These are phyloP conservation scores for Alosa alosa DNA, from an alignment of 2,113 vertebrate species.

Conservation along the genomic window DNA sequence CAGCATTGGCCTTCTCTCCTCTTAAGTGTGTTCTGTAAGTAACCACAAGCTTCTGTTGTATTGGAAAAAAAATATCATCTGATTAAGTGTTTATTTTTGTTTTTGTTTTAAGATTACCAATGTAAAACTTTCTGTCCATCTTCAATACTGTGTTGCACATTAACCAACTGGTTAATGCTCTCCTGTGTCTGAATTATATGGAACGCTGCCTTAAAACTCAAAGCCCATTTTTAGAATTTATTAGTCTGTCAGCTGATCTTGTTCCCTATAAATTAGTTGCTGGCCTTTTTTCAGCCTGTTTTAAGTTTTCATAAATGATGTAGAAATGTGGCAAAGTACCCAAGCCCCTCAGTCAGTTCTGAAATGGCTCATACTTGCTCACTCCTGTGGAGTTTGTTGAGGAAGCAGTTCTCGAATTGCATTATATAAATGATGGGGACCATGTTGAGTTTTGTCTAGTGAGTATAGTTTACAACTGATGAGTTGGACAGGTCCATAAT, in stretches of 20 bases:
- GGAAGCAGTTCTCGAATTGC: neutral
- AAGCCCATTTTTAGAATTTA: neutral
- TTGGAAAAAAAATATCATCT: neutral
- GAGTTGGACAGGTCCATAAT: too few relatives aligned
- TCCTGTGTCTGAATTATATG: neutral
- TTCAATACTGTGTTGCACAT: neutral
- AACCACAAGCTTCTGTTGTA: constrained; percentile 9
- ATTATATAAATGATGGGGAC: neutral
- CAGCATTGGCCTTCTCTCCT: constrained; percentile 2
- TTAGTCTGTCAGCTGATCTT: neutral
- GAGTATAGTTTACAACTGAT: neutral
- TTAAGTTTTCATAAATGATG: neutral
- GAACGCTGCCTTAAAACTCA: neutral
- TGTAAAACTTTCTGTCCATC: neutral
- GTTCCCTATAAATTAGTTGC: too few relatives aligned
- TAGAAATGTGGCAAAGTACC: neutral
- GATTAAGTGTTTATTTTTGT: neutral
- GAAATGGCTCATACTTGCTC: neutral
- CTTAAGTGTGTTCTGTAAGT: constrained; percentile 14
- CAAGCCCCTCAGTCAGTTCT: neutral
- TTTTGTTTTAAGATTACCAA: neutral
- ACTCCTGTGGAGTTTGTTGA: neutral
- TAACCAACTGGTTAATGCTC: neutral
- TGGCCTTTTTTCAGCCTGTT: neutral
- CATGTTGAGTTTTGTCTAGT: neutral